phyloP scores from a whole-genome alignment of 1,140 invertebrate species.

The Calliopsis andreniformis region DNA sequence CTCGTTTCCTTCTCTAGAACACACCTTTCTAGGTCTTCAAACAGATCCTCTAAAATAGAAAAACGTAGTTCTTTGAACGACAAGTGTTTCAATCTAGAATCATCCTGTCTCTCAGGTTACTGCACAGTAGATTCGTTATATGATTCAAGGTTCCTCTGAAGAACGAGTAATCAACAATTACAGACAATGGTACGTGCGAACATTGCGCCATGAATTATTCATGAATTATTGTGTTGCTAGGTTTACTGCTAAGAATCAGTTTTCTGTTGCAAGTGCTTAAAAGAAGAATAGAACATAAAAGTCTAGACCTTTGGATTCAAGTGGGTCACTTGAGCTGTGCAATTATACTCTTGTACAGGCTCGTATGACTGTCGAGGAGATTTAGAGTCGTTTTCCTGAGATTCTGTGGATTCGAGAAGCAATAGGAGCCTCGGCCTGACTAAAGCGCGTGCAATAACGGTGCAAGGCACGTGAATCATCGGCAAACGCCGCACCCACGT shows the following conservation, averaged over 20 bases:
- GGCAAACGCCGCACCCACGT: conserved; percentile 62
- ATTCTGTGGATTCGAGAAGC: conserved; percentile 12
- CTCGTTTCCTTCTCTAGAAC: conserved; percentile 1
- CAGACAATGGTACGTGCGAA: conserved; percentile 30
- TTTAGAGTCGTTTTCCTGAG: not conserved
- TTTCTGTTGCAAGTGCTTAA: conserved; percentile 1
- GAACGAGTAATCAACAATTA: conserved; percentile 8
- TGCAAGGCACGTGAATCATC: conserved; percentile 61
- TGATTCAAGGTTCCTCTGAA: not conserved
- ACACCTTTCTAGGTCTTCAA: not conserved
- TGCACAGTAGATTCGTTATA: not conserved
- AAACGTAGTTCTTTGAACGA: too few species aligned
- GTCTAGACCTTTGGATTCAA: not conserved
- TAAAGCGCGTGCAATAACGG: conserved; percentile 53
- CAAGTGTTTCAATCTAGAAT: too few species aligned
- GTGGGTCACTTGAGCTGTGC: not conserved
- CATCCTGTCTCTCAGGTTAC: too few species aligned
- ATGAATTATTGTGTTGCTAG: conserved; percentile 16
- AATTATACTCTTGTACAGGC: conserved; percentile 17
- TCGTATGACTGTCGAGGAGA: not conserved
- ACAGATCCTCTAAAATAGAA: too few species aligned
- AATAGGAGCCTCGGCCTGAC: not conserved
- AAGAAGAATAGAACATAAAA: conserved; percentile 42
- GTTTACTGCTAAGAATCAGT: conserved; percentile 23
- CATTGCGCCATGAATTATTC: conserved; percentile 43